Conservation (phyloP, 2,888 invertebrate species). For the Scaeva pyrastri region DNA sequence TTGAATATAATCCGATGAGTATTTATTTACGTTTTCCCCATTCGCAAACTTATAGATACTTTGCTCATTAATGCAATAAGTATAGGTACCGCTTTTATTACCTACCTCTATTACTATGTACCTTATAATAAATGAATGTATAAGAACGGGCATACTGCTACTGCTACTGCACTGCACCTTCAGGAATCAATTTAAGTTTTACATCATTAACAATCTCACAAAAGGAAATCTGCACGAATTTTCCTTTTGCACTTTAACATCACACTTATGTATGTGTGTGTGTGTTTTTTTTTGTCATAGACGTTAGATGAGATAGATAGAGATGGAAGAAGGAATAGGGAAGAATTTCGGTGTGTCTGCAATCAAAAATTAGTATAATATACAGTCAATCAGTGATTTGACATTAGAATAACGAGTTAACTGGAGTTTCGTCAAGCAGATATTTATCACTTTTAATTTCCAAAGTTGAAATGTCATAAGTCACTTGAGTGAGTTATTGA, state of each 20-base stretch:
- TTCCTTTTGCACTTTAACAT: not conserved
- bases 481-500: no score
- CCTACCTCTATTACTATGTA: not conserved
- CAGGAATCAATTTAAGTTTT: not conserved
- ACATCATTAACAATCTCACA: not conserved
- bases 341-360: not conserved
- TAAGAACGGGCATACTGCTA: no score
- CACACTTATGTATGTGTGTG: no score
- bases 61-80: not conserved
- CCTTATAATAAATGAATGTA: no score
- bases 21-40: conserved; percentile 2
- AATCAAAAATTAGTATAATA: not conserved
- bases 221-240: not conserved
- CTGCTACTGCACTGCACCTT: not conserved
- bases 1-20: not conserved
- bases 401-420: not conserved
- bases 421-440: no score
- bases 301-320: not conserved
- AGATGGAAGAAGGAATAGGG: not conserved
- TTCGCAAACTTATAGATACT: not conserved
- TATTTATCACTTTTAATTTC: no score
- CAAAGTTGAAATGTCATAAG: no score
- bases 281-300: not conserved
- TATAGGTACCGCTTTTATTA: not conserved
- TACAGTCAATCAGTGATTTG: conserved; percentile 1